Percentiles rank a stretch among this genome's conserved stretches.
phyloP scores from a whole-genome alignment of 2,113 vertebrate genomes.

The Syngnathus typhle region DNA sequence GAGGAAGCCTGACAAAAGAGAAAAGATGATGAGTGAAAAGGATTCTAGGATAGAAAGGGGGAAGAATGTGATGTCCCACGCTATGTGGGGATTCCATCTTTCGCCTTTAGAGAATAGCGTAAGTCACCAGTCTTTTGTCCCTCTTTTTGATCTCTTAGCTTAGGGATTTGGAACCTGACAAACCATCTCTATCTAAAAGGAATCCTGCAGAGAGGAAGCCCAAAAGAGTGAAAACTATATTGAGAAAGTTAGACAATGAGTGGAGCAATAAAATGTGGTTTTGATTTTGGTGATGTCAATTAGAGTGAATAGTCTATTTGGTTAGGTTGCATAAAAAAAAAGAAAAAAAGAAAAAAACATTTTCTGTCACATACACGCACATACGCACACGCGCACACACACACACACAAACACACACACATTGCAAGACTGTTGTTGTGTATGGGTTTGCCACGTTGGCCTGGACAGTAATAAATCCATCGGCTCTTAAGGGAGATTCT shows the following conservation, averaged over 20 bases:
- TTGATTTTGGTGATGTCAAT: constrained; percentile 11
- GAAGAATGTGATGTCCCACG: constrained; percentile 57
- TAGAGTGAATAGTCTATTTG: constrained; percentile 7
- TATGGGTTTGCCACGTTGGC: constrained; percentile 45
- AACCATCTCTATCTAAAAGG: constrained; percentile 57
- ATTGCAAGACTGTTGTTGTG: constrained; percentile 14
- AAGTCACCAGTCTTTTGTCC: constrained; percentile 68
- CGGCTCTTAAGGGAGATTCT: constrained; percentile 60
- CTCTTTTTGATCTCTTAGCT: constrained; percentile 65
- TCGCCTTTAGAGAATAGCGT: constrained; percentile 63
- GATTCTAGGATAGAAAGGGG: constrained; percentile 46
- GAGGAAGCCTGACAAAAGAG: constrained; percentile 46
- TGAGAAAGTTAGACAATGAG: constrained; percentile 16
- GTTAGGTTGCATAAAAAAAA: constrained; percentile 36
- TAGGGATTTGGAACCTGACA: constrained; percentile 68
- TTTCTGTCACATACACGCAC: too few species aligned
- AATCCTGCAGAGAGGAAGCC: constrained; percentile 48
- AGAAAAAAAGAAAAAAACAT: constrained; percentile 3
- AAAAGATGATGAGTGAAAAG: constrained; percentile 49
- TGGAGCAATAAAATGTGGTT: constrained; percentile 7
- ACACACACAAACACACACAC: too few species aligned
- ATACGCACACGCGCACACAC: too few species aligned
- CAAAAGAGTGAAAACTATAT: constrained; percentile 36
- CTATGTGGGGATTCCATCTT: constrained; percentile 64
- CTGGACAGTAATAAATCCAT: constrained; percentile 58